Conservation (phyloP, 2,888 invertebrate species). For the Tetramorium bicarinatum region DNA sequence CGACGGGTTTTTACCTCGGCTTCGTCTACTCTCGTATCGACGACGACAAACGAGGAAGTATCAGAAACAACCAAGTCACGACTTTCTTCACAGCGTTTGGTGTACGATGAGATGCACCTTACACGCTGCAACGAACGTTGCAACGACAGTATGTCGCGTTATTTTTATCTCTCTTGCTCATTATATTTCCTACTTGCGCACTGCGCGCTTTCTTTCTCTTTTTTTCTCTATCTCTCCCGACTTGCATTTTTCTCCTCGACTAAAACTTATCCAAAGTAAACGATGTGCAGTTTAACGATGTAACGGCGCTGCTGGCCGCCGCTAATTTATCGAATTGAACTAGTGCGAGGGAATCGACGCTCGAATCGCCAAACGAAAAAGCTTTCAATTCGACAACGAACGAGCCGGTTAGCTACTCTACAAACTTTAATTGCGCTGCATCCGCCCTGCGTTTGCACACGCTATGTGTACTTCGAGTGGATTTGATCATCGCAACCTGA, state of each 20-base stretch:
- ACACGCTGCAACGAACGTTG: constrained; percentile 51
- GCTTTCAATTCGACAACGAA: constrained; percentile 52
- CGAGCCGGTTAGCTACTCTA: constrained; percentile 46
- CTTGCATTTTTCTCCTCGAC: constrained; percentile 40
- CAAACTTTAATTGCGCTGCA: constrained; percentile 54
- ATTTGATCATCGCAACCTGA: constrained; percentile 42
- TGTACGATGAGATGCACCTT: constrained; percentile 69
- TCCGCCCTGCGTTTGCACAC: constrained; percentile 44
- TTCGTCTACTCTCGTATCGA: constrained; percentile 33
- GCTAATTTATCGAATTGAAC: constrained; percentile 72
- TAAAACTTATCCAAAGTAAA: constrained; percentile 54
- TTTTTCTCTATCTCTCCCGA: neutral
- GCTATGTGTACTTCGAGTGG: constrained; percentile 17
- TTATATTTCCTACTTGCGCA: constrained; percentile 26
- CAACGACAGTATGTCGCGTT: constrained; percentile 64
- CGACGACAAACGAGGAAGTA: constrained; percentile 71
- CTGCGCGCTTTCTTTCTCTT: neutral
- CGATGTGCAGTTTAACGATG: constrained; percentile 54
- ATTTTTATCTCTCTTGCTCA: constrained; percentile 42
- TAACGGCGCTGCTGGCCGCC: constrained; percentile 51
- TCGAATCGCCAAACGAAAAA: constrained; percentile 44
- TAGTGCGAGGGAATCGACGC: constrained; percentile 61
- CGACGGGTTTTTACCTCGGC: constrained; percentile 55
- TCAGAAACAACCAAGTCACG: constrained; percentile 73
- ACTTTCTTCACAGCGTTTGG: constrained; percentile 68